Evolutionary conservation across 2,113 vertebrate species (phyloP), one percentile per base, ranked within the genome.

Genomic region (Hassar affinis): DNA sequence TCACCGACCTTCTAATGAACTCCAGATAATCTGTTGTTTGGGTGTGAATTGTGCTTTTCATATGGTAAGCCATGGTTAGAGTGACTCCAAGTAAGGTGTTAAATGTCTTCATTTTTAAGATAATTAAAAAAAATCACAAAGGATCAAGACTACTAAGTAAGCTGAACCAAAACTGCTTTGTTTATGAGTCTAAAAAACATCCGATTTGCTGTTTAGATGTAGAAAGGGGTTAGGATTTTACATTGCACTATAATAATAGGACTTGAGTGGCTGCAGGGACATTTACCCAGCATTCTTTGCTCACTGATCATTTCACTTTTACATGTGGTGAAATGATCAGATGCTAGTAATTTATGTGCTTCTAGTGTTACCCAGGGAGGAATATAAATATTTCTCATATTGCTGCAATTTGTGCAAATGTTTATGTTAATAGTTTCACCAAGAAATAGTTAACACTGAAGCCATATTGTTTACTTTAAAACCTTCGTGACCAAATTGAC

Each of bases 1-100:
- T 62, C 14, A 51, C 1, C 49, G 71, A 82, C 45, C 27, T 47
- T 25, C 74, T 27, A 18, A 5, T 83, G 74, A 52, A 42, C 59
- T 64, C 8, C 54, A 15, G 47, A n/a, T 25, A 52, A 56, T 33
- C 47, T 84, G 22, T n/a, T 62, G 42, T 5, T 51, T 3, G 42
- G 15, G 49, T 47, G 51, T 78, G 35, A 78, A 47, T 22, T 51
- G n/a, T 64, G 30, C 49, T 57, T 56, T 81, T 71, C 62, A 71
- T 42, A 84, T 52, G 61, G 74, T 69, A 68, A 78, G 22, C 22
- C 0, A 27, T 69, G 6, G 35, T 15, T 42, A 22, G 54, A 27
- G 3, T 38, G 30, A 54, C 14, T 77, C 2, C 54, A 51, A 27
- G 38, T 59, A 47, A 77, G 22, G 12, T 71, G 33, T 52, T 52